Evolutionary conservation across 2,888 invertebrate species (phyloP).

Genomic region (Zygothrica quintamaculata): DNA sequence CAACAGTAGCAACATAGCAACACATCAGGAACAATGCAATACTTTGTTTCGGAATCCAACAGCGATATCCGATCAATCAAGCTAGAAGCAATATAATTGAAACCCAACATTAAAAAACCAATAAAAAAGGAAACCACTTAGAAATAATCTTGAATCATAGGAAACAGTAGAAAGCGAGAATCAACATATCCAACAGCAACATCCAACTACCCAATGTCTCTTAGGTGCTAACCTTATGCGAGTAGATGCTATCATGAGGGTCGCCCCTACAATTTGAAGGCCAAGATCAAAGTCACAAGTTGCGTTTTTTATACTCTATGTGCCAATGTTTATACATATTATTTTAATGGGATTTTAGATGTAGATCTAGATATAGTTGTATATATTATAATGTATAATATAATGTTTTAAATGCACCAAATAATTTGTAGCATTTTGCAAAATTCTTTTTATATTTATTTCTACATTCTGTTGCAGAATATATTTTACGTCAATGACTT

Average conservation of each 20-base stretch:
- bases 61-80: too few species aligned
- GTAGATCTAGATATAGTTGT: neutral
- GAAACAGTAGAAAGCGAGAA: too few species aligned
- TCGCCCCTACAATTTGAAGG: constrained; percentile 57
- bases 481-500: constrained; percentile 45
- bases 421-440: constrained; percentile 27
- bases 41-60: too few species aligned
- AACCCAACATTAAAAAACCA: too few species aligned
- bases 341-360: constrained; percentile 2
- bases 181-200: too few species aligned
- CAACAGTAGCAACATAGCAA: too few species aligned
- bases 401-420: neutral
- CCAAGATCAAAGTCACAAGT: constrained; percentile 77
- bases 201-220: neutral
- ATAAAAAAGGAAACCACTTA: too few species aligned
- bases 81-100: too few species aligned
- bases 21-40: too few species aligned
- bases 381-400: constrained; percentile 1
- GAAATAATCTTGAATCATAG: too few species aligned
- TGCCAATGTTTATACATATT: constrained; percentile 19
- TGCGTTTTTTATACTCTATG: constrained; percentile 23
- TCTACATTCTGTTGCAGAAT: constrained; percentile 9
- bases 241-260: neutral
- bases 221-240: neutral
- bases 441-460: constrained; percentile 18